These are phyloP conservation scores for Callimico goeldii DNA, from an alignment of 2,797 vertebrate species.

Conservation along the genomic window DNA sequence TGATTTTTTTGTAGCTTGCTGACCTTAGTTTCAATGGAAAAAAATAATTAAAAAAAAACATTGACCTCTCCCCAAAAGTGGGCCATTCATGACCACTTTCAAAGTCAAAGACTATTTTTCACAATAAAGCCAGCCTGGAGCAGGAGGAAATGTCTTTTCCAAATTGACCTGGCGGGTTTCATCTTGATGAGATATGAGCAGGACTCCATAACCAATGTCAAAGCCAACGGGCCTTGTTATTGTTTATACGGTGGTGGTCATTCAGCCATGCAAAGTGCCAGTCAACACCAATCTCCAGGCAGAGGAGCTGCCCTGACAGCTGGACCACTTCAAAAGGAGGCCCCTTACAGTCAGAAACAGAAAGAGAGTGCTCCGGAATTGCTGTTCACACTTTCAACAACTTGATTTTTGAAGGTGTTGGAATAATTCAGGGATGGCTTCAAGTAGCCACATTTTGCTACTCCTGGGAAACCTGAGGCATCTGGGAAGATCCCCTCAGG, in stretches of 20 bases:
- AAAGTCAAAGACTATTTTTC: background rate
- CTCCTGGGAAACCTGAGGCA: background rate
- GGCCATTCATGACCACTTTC: background rate
- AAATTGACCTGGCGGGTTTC: background rate
- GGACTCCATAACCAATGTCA: background rate
- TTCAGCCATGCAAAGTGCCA: background rate
- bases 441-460: background rate
- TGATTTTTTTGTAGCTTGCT: background rate
- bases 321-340: background rate
- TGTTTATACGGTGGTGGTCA: accelerated
- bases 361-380: background rate
- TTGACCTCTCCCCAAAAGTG: background rate
- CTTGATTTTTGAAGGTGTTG: background rate
- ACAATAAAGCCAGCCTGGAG: background rate
- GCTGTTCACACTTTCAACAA: background rate
- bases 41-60: background rate
- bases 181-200: background rate
- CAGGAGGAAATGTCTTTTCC: background rate
- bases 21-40: background rate
- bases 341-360: background rate
- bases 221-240: background rate
- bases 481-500: background rate
- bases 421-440: background rate
- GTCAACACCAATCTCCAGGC: background rate
- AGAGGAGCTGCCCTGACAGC: background rate